Conservation (phyloP, 2,888 invertebrate genomes). For the Eretmocerus hayati region DNA sequence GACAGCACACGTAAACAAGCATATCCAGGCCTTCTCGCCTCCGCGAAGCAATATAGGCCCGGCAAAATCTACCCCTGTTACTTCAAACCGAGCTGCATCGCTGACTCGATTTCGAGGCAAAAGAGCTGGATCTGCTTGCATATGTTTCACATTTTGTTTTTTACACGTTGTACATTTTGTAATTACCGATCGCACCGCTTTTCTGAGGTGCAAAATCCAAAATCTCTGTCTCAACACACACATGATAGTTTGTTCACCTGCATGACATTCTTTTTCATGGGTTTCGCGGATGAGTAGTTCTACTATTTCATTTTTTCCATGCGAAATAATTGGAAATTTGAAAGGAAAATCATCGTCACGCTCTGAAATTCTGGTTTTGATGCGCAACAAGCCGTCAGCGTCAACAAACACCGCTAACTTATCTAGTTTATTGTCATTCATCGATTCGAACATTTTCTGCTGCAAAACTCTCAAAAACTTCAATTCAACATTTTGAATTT, state of each 20-base stretch:
- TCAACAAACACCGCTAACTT: slow-evolving; percentile 1
- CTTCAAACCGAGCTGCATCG: slow-evolving; percentile 22
- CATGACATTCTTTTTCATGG: slow-evolving; percentile 24
- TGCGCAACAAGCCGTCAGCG: slow-evolving; percentile 9
- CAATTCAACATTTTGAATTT: not conserved
- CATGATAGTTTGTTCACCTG: slow-evolving; percentile 23
- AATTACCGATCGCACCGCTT: slow-evolving; percentile 17
- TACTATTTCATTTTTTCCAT: slow-evolving; percentile 26
- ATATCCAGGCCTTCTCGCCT: slow-evolving; percentile 33
- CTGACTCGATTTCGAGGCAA: slow-evolving; percentile 30
- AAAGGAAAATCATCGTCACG: slow-evolving; percentile 25
- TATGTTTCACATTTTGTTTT: slow-evolving; percentile 22
- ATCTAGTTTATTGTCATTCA: not conserved
- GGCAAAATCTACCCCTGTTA: slow-evolving; percentile 34
- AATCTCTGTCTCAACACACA: slow-evolving; percentile 22
- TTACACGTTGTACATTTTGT: slow-evolving; percentile 21
- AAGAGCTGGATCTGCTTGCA: slow-evolving; percentile 24
- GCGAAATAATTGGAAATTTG: slow-evolving; percentile 29
- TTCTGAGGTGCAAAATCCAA: slow-evolving; percentile 21
- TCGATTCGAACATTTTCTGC: not conserved
- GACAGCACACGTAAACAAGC: slow-evolving; percentile 38
- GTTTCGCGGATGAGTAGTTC: slow-evolving; percentile 22
- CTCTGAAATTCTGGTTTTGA: slow-evolving; percentile 25
- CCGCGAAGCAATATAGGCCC: slow-evolving; percentile 33
- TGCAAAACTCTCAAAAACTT: slow-evolving; percentile 1